A percentile compares a stretch with the other conserved stretches of the same genome.
These are phyloP conservation scores for Podarcis cretensis DNA, from an alignment of 2,113 vertebrate genomes.

Conservation along the genomic window DNA sequence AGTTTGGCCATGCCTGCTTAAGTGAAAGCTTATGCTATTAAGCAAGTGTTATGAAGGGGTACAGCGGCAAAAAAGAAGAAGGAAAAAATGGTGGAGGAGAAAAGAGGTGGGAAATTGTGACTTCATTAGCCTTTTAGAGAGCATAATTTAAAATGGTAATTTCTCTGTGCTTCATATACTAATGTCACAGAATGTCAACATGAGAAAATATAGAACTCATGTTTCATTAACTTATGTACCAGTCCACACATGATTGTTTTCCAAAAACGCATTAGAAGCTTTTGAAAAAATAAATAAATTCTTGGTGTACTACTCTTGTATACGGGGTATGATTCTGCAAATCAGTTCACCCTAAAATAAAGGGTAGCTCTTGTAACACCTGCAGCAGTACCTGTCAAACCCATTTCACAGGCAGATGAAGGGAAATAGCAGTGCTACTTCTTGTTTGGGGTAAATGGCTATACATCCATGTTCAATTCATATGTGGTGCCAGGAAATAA, in stretches of 20 bases:
- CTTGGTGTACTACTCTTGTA: neutral
- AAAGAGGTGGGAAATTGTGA: neutral
- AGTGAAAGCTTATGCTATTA: no score
- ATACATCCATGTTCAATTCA: neutral
- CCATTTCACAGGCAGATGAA: neutral
- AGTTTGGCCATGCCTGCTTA: no score
- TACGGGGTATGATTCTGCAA: neutral
- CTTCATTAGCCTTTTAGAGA: neutral
- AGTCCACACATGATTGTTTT: neutral
- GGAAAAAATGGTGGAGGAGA: neutral
- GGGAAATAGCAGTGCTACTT: neutral
- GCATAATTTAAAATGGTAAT: neutral
- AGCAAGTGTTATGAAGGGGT: neutral
- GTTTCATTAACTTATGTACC: neutral
- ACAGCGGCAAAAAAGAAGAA: neutral
- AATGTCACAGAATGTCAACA: neutral
- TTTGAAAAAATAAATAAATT: no score
- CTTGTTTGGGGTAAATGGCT: neutral
- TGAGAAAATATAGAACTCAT: neutral
- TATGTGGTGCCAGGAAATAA: no score
- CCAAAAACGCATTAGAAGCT: no score
- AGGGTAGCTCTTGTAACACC: neutral
- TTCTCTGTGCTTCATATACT: neutral
- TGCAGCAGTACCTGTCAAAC: neutral
- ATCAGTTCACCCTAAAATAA: neutral